These are phyloP conservation scores for Sarcophaga caerulescens DNA, from an alignment of 2,888 invertebrate species.

Conservation along the genomic window DNA sequence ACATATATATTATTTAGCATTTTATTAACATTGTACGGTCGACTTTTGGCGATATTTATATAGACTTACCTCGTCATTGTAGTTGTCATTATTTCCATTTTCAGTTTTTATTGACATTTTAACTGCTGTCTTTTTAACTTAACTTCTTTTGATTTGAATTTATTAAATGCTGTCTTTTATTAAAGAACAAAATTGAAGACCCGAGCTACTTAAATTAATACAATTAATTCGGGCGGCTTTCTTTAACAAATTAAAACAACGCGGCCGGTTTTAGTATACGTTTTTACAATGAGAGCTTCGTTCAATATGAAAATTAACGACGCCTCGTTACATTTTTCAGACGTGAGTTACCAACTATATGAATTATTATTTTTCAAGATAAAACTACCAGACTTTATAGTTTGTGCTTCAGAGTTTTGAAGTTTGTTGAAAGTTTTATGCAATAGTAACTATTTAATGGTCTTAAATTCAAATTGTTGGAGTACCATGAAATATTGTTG, in stretches of 20 bases:
- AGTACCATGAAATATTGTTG: too few relatives aligned
- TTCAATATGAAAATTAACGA: constrained; percentile 47
- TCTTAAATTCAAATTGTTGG: too few relatives aligned
- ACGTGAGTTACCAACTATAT: background rate
- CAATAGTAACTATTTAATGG: too few relatives aligned
- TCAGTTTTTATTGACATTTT: constrained; percentile 74
- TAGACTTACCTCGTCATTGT: constrained; percentile 75
- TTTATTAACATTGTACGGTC: background rate
- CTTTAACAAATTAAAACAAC: constrained; percentile 41
- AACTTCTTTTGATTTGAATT: background rate
- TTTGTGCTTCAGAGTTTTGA: background rate
- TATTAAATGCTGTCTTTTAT: background rate
- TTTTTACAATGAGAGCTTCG: constrained; percentile 19
- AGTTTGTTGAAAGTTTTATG: too few relatives aligned
- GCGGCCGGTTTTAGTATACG: constrained; percentile 51
- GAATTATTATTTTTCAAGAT: background rate
- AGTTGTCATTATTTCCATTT: constrained; percentile 75
- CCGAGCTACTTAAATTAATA: background rate
- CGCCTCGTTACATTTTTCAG: constrained; percentile 40
- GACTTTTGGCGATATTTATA: background rate
- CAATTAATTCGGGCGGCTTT: constrained; percentile 31
- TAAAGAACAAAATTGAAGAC: background rate
- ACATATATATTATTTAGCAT: background rate
- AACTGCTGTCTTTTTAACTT: background rate
- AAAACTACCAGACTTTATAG: too few relatives aligned